phyloP scores from a whole-genome alignment of 2,888 invertebrate species.

The Drosophila rubida region DNA sequence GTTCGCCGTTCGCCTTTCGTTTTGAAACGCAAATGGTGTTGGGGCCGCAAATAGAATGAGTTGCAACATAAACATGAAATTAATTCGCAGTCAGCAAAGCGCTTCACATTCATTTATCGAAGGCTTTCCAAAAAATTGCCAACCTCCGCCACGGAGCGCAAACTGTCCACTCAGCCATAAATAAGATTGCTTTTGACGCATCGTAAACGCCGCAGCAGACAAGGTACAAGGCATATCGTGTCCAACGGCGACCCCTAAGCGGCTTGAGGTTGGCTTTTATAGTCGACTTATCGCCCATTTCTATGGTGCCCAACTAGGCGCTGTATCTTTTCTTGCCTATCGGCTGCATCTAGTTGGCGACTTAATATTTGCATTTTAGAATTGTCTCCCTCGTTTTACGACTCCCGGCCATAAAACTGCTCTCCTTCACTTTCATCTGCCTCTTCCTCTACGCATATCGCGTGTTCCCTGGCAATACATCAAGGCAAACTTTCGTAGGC shows the following conservation, averaged over 20 bases:
- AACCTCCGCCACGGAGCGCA: background rate
- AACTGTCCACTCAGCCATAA: slow-evolving; percentile 53
- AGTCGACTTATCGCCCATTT: slow-evolving; percentile 44
- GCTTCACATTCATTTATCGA: slow-evolving; percentile 40
- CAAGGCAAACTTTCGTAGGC: slow-evolving; percentile 13
- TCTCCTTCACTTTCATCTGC: slow-evolving; percentile 32
- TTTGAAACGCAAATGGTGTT: background rate
- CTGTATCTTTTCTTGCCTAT: slow-evolving; percentile 6
- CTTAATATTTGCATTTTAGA: slow-evolving; percentile 38
- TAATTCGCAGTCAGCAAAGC: slow-evolving; percentile 14
- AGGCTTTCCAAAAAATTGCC: background rate
- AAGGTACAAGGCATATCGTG: slow-evolving; percentile 3
- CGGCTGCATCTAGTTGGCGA: slow-evolving; percentile 11
- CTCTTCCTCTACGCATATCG: slow-evolving; percentile 17
- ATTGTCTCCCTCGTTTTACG: slow-evolving; percentile 41
- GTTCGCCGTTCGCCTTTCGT: too few species aligned
- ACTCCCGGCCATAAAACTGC: slow-evolving; percentile 39
- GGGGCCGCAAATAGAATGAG: background rate
- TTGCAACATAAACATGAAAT: slow-evolving; percentile 3
- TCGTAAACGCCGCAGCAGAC: slow-evolving; percentile 11
- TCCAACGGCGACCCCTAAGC: slow-evolving; percentile 19
- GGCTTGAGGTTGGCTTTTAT: slow-evolving; percentile 41
- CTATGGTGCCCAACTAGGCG: background rate
- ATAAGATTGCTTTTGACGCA: slow-evolving; percentile 35
- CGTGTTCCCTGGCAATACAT: slow-evolving; percentile 37